Evolutionary conservation across 2,797 vertebrate species (phyloP), one percentile per base, ranked within the genome.

Genomic region (Aselliscus stoliczkanus): DNA sequence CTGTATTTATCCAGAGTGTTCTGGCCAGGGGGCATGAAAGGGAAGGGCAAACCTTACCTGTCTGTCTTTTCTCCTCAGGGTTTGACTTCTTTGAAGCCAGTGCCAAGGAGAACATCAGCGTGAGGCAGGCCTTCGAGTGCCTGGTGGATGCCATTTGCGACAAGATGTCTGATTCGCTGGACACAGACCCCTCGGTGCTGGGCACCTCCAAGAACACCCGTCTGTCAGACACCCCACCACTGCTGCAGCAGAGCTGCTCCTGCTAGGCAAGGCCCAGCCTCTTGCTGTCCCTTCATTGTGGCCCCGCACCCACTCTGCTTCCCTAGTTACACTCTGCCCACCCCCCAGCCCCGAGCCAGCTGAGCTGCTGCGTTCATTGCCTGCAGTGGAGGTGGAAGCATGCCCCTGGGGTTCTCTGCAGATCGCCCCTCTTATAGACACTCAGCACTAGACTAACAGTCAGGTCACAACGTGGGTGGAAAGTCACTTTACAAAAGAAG

Each of bases 31-130:
- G 37, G 7, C 50, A 75, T 39, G 31, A 80, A 92, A 93, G 31
- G 14, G 54, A 94, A 92, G 56, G 29, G 56, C 47, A 95, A 82
- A 73, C n/a, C n/a, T 85, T 81, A 93, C n/a, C 23, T 60, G 5
- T 25, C 15, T 95, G 15, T 96, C 85, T 95, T 90, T 67, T 96
- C n/a, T 67, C 31, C 56, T 27, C 98, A 99, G 99, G 99, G 42
- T 99, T 99, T 93, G 99, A 99, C 97, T 99, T 99, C 97, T 99
- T 99, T 31, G 99, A 99, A 98, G 99, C 99, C 15, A 99, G 99
- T 12, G 99, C 99, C 94, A 99, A 99, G 98, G 99, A 99, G 98
- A 99, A 99, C 98, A 99, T 99, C 98, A 99, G 99, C 0, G 99
- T 99, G 96, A 99, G 99, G 94, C 99, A 99, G 98, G 99, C 99